Base-by-base conservation (phyloP, 2,797 vertebrate genomes). In the Chaenodraco wilsoni region DNA sequence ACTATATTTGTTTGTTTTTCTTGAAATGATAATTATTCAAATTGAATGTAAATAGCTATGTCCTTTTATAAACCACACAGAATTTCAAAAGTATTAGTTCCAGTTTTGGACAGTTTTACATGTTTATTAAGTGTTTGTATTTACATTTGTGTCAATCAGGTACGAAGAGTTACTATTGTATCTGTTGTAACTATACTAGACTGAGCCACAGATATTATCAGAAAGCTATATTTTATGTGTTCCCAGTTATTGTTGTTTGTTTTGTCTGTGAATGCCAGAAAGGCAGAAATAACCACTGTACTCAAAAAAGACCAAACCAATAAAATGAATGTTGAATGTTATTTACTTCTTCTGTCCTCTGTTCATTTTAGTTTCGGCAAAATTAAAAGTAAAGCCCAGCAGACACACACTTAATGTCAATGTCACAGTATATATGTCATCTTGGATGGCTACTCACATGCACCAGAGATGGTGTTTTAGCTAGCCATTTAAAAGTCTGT, bases 281-380 rank as follows among this genome's bases (percentile, higher is more conserved):
- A 54, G 92, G 91, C 86, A 78, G 68, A 93, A 94, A 93, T 95
- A 95, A 95, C 95, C 95, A 95, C 95, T 95, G 94, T 95, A 95
- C 90, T 94, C 91, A 90, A 91, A 92, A 91, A 61, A 84, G 88
- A 89, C 90, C 94, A 94, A 95, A 94, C 90, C 88, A 95, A 95
- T 95, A 94, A 95, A 95, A 89, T 86, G 92, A 95, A 95, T 93
- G 93, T 95, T 90, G 78, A 93, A 91, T 84, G 78, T 92, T 89
- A 85, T 84, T 51, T 73, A 79, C 44, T 72, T 63, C 37, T 72
- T 81, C 59, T 51, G 65, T 65, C n/a, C 15, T 79, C 3, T 60
- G 0, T 75, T 66, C 57, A 65, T 79, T 70, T 65, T 41, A 41
- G 14, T 33, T 23, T 52, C 19, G 37, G 56, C 16, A 52, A 55